phyloP scores from a whole-genome alignment of 1,140 invertebrate species.

The Belonocnema kinseyi region DNA sequence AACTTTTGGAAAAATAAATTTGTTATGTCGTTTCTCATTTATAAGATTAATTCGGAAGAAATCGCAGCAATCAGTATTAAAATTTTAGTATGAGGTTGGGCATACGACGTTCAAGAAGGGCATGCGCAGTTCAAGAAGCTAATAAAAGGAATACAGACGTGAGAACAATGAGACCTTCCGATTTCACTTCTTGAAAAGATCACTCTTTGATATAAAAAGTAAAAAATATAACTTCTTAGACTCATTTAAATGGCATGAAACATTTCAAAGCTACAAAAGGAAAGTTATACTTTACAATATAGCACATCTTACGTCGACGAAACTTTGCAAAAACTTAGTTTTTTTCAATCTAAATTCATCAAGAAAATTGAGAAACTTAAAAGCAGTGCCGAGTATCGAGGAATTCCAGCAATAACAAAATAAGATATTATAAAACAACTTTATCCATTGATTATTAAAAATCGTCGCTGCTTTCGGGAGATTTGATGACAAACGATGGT shows the following conservation, averaged over 20 bases:
- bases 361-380: not conserved
- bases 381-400: not conserved
- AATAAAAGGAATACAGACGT: too few relatives aligned
- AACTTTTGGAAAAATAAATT: too few relatives aligned
- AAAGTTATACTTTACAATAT: constrained; percentile 27
- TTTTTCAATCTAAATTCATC: not conserved
- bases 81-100: too few relatives aligned
- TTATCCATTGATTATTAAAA: not conserved
- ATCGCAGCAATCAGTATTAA: too few relatives aligned
- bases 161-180: not conserved
- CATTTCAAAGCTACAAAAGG: constrained; percentile 44
- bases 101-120: too few relatives aligned
- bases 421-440: not conserved
- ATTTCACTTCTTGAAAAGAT: constrained; percentile 49
- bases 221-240: constrained; percentile 25
- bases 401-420: not conserved
- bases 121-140: too few relatives aligned
- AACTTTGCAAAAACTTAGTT: constrained; percentile 30
- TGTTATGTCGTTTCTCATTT: too few relatives aligned
- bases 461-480: not conserved
- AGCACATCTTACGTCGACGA: constrained; percentile 24
- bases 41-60: too few relatives aligned
- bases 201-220: constrained; percentile 55
- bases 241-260: not conserved
- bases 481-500: not conserved